These are phyloP conservation scores for Mellivora capensis DNA, from an alignment of 2,113 vertebrate genomes.

Conservation along the genomic window DNA sequence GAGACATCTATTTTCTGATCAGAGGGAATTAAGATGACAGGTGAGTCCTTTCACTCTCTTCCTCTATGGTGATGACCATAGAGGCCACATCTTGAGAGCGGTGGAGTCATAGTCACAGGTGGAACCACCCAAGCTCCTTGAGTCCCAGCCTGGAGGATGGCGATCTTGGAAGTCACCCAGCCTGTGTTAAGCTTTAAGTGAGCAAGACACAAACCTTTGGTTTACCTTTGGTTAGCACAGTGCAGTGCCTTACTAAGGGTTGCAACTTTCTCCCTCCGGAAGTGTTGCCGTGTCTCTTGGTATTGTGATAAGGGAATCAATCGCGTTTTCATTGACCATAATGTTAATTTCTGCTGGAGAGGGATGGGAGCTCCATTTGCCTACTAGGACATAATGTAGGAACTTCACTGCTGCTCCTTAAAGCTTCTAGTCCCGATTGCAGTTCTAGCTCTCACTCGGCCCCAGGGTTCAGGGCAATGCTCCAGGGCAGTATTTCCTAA, in stretches of 20 bases:
- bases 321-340: neutral
- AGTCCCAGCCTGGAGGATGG: neutral
- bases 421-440: neutral
- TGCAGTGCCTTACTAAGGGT: neutral
- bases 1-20: neutral
- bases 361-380: neutral
- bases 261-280: neutral
- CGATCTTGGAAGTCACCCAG: neutral
- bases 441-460: neutral
- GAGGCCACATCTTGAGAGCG: neutral
- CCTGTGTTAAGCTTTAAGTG: too few relatives aligned
- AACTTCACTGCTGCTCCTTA: neutral
- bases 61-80: neutral
- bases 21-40: neutral
- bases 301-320: neutral
- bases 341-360: neutral
- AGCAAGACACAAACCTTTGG: neutral
- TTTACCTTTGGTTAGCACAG: neutral
- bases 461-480: neutral
- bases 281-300: neutral
- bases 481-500: neutral
- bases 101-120: neutral
- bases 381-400: neutral
- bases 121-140: neutral
- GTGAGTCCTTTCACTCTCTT: neutral